Percentiles rank a stretch among this genome's conserved stretches.
These are phyloP conservation scores for Spongilla lacustris DNA, from an alignment of 37 sponge, comb jelly and placozoan species.

Conservation along the genomic window DNA sequence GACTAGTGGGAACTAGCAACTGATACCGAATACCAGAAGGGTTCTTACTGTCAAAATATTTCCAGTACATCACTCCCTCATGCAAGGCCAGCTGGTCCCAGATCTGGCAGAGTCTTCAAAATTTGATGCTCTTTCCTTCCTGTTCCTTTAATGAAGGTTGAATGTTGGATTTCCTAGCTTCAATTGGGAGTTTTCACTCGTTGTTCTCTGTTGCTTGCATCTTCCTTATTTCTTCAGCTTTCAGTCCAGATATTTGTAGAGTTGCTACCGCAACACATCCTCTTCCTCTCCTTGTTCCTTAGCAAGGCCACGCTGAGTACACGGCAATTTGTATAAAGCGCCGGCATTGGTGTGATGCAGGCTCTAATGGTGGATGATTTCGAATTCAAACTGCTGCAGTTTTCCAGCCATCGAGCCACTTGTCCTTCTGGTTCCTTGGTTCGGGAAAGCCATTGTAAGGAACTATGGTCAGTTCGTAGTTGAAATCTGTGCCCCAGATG, in stretches of 20 bases:
- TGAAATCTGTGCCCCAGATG: constrained; percentile 5
- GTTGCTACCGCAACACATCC: background rate
- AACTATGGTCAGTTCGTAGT: constrained; percentile 32
- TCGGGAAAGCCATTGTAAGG: background rate
- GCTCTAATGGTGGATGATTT: constrained; percentile 20
- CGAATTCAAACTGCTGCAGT: constrained; percentile 41
- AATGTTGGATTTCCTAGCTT: background rate
- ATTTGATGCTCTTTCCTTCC: background rate
- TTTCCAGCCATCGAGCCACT: constrained; percentile 38
- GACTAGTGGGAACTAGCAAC: constrained; percentile 27
- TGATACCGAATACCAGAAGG: background rate
- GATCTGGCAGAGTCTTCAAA: constrained; percentile 14
- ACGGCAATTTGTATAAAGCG: constrained; percentile 38
- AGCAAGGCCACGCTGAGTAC: constrained; percentile 23
- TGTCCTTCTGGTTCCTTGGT: constrained; percentile 34
- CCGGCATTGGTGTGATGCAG: constrained; percentile 35
- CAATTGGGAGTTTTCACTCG: background rate
- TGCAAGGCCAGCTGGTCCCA: constrained; percentile 26
- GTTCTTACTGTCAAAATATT: background rate
- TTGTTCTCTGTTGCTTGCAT: too few relatives aligned
- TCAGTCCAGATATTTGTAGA: background rate
- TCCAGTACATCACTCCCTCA: constrained; percentile 4
- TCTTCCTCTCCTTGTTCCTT: constrained; percentile 1
- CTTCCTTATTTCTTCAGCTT: constrained; percentile 1
- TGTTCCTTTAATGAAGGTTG: background rate